phyloP scores from a whole-genome alignment of 2,797 vertebrate species.

The Parauchenoglanis punctatus region DNA sequence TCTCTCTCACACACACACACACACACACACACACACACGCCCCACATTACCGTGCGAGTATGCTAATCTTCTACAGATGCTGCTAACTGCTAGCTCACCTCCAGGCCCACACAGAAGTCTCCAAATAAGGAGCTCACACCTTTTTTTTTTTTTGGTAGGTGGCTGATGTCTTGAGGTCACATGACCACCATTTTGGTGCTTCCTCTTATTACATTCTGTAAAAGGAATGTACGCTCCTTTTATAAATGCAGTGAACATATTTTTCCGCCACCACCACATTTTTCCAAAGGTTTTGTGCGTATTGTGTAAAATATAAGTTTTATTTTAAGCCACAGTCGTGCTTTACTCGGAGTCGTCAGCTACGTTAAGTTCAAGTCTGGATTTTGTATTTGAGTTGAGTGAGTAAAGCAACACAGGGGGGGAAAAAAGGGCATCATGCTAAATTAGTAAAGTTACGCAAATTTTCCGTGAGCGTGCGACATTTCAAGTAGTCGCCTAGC shows the following conservation, averaged over 20 bases:
- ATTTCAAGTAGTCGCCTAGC: background rate
- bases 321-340: background rate
- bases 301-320: background rate
- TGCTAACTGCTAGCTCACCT: background rate
- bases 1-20: background rate
- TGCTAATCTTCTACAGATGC: background rate
- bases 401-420: background rate
- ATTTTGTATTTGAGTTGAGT: background rate
- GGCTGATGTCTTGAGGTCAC: constrained; percentile 7
- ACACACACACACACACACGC: background rate
- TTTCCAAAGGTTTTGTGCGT: background rate
- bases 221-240: background rate
- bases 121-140: background rate
- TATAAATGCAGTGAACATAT: background rate
- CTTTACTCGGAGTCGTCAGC: background rate
- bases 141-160: too few species aligned
- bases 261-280: background rate
- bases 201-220: background rate
- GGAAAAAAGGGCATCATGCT: background rate
- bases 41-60: background rate
- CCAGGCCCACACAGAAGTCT: background rate
- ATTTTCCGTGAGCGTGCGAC: background rate
- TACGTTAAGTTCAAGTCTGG: background rate
- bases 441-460: background rate
- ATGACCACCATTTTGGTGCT: constrained; percentile 12